Conservation (phyloP, 2,797 vertebrate genomes). For the Knipowitschia caucasica region DNA sequence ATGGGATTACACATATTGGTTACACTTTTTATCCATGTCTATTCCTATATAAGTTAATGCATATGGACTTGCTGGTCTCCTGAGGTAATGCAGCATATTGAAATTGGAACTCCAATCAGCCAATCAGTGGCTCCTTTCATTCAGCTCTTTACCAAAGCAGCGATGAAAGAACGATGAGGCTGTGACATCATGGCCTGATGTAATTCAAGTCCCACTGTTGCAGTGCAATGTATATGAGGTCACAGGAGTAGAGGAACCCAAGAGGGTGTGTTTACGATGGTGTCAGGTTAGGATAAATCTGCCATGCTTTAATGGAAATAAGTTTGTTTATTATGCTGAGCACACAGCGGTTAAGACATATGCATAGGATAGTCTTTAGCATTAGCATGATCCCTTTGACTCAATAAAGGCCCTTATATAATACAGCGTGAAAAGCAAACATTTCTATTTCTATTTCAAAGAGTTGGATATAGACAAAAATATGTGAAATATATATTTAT, state of each 20-base stretch:
- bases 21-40: too few species aligned
- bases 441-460: too few species aligned
- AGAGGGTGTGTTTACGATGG: slow-evolving; percentile 1
- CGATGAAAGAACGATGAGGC: slow-evolving; percentile 33
- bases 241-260: background rate
- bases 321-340: too few species aligned
- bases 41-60: too few species aligned
- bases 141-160: slow-evolving; percentile 19
- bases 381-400: too few species aligned
- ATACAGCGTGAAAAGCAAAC: too few species aligned
- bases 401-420: too few species aligned
- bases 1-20: background rate
- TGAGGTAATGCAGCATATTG: slow-evolving; percentile 51
- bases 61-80: slow-evolving; percentile 6
- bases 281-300: slow-evolving; percentile 1
- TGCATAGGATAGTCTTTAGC: too few species aligned
- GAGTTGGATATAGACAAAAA: too few species aligned
- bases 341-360: too few species aligned
- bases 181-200: slow-evolving; percentile 26
- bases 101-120: slow-evolving; percentile 50
- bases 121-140: slow-evolving; percentile 48
- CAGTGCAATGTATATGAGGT: slow-evolving; percentile 2
- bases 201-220: slow-evolving; percentile 24
- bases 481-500: background rate
- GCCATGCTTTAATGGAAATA: background rate